Percentiles rank a stretch among this genome's conserved stretches.
These are phyloP conservation scores for Emydura subglobosa DNA, from an alignment of 2,113 vertebrate species.

Conservation along the genomic window DNA sequence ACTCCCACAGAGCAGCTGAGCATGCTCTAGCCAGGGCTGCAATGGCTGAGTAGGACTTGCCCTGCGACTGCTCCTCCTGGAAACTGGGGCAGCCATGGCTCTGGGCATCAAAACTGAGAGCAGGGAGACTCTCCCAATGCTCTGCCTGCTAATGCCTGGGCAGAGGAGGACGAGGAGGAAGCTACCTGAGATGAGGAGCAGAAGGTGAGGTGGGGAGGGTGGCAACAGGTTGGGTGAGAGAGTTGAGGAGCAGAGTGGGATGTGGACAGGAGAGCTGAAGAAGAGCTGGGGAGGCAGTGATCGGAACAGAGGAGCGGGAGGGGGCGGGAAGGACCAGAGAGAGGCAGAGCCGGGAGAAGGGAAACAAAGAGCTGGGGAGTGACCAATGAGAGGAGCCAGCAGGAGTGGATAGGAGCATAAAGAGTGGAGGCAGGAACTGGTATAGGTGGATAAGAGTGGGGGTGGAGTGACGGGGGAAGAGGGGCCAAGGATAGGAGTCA, in stretches of 20 bases:
- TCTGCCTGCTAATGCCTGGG: background rate
- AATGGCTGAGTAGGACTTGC: background rate
- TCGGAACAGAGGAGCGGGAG: background rate
- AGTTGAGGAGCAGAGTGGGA: background rate
- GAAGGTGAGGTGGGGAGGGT: background rate
- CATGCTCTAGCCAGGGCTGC: background rate
- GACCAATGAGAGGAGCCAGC: background rate
- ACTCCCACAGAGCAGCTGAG: background rate
- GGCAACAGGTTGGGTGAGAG: background rate
- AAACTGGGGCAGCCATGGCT: background rate
- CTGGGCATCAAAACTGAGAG: background rate
- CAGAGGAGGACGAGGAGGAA: background rate
- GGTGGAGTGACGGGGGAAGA: no score
- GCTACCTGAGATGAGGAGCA: background rate
- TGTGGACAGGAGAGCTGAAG: background rate
- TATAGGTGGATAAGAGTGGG: no score
- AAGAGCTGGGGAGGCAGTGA: background rate
- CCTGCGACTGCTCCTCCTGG: background rate
- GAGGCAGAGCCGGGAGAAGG: background rate
- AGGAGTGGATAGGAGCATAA: background rate
- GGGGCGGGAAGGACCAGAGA: background rate
- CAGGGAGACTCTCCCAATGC: background rate
- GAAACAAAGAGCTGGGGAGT: background rate
- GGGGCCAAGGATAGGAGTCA: background rate
- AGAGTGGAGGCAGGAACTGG: background rate